Percentiles rank a stretch among this genome's conserved stretches.
phyloP scores from a whole-genome alignment of 1,140 invertebrate genomes.

The Helicoverpa zea region DNA sequence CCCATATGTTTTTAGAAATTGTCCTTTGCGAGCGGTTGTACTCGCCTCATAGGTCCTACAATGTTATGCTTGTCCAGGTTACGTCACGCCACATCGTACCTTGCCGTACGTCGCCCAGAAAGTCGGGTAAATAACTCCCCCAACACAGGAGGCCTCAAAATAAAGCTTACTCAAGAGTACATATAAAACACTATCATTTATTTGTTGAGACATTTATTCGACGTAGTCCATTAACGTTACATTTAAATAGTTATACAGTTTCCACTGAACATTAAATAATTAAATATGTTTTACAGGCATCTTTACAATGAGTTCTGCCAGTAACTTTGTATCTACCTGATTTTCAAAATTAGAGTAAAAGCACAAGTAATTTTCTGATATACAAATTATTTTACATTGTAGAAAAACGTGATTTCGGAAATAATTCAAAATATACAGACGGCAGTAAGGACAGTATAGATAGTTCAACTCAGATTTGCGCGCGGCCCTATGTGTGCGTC shows the following conservation, averaged over 20 bases:
- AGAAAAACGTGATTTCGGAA: slow-evolving; percentile 34
- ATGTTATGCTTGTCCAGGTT: too few relatives aligned
- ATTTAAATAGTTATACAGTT: slow-evolving; percentile 51
- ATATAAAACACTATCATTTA: slow-evolving; percentile 45
- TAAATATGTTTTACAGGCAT: slow-evolving; percentile 45
- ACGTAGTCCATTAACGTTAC: slow-evolving; percentile 77
- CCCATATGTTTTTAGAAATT: too few relatives aligned
- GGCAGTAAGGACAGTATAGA: slow-evolving; percentile 2
- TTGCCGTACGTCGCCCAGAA: too few relatives aligned
- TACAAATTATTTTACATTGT: slow-evolving; percentile 27
- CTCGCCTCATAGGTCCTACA: too few relatives aligned
- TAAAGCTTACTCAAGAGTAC: neutral
- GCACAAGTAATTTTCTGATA: slow-evolving; percentile 18
- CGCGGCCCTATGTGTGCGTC: too few relatives aligned
- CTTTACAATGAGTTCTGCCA: slow-evolving; percentile 33
- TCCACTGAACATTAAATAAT: slow-evolving; percentile 51
- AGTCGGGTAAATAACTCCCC: too few relatives aligned
- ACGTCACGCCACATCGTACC: too few relatives aligned
- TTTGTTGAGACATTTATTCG: slow-evolving; percentile 81
- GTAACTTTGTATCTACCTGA: slow-evolving; percentile 19
- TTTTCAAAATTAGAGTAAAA: slow-evolving; percentile 30
- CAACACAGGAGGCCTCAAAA: too few relatives aligned
- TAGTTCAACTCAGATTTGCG: too few relatives aligned
- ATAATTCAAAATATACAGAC: slow-evolving; percentile 37
- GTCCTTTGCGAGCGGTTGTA: too few relatives aligned